Percentiles rank a stretch among this genome's conserved stretches.
Evolutionary conservation across 53 echinoderm and acorn worm genomes (phyloP).

Genomic region (Mesocentrotus franciscanus): DNA sequence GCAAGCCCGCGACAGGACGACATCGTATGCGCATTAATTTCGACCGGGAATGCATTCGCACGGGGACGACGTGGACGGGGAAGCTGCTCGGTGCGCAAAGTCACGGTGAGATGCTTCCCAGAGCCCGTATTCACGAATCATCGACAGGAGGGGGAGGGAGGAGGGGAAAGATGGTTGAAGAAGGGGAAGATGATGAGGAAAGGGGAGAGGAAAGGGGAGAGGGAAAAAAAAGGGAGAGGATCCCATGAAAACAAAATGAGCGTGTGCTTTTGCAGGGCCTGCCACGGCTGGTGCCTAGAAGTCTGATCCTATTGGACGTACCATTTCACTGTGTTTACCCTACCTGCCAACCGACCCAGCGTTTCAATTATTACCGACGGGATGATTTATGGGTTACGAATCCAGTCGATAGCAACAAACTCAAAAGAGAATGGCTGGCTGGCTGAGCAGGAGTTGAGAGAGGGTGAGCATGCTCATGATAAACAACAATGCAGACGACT

Average conservation of each 20-base stretch:
- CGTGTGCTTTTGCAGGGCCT: constrained; percentile 35
- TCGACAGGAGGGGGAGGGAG: constrained; percentile 14
- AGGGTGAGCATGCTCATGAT: background rate
- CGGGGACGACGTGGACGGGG: background rate
- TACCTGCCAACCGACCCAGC: constrained; percentile 63
- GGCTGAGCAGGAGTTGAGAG: background rate
- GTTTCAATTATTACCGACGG: constrained; percentile 66
- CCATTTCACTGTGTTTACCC: constrained; percentile 69
- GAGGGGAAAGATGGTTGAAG: background rate
- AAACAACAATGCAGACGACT: constrained; percentile 23
- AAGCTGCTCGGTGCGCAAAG: constrained; percentile 20
- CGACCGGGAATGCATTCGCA: constrained; percentile 24
- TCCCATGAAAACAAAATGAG: constrained; percentile 57
- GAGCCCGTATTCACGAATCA: constrained; percentile 27
- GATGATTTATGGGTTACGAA: constrained; percentile 67
- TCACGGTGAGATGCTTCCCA: constrained; percentile 48
- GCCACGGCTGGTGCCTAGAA: constrained; percentile 49
- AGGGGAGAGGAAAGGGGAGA: background rate
- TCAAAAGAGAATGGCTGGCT: constrained; percentile 34
- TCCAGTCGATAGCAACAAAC: constrained; percentile 60
- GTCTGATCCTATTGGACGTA: constrained; percentile 63
- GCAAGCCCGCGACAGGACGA: constrained; percentile 3
- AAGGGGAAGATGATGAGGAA: background rate
- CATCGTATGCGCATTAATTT: constrained; percentile 63
- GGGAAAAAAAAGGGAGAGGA: constrained; percentile 19